Base-by-base conservation (phyloP, 35 echinoderm and acorn worm genomes). In the Hemicentrotus pulcherrimus region DNA sequence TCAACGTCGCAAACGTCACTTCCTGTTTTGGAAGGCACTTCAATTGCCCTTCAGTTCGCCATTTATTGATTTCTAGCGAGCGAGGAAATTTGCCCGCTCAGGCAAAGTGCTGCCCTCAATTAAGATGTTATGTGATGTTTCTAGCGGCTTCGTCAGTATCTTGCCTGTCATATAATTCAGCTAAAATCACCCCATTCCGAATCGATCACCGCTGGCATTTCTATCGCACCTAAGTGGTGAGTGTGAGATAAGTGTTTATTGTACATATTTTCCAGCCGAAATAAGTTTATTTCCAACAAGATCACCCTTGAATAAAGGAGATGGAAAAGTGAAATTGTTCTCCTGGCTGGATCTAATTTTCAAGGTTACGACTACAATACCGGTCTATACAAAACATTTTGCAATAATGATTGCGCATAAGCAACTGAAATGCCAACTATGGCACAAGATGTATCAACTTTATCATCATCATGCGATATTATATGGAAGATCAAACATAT, bases 81-180 rank as follows among this genome's bases (percentile, higher is more conserved):
- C 88, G 88, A 90, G 88, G 88, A 90, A 90, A 90, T 90, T 90
- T 90, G 88, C 32, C 46, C 46, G 88, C 88, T 90, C 32, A 90
- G 88, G 88, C 88, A 90, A 90, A 90, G 88, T 90, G 33, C 46
- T 33, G 32, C 88, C 88, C 88, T 90, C 88, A 90, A 90, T 90
- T 90, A 90, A 90, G 88, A 32, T 47, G 88, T 90, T 47, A 45
- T 33, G 32, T 90, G 88, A 90, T 90, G 88, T 90, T 90, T 90
- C 32, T 90, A 33, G 88, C 88, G 32, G 88, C 88, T 90, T 45
- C 31, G 31, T 15, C 32, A 7, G 31, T 90, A 90, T 90, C 88
- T 90, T 47, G 32, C 46, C 22, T 47, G 88, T 47, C 32, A 90
- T 90, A 90, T 90, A 90, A 90, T 90, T 90, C 88, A 33, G 88